Percentiles rank a stretch among this genome's conserved stretches.
Conservation (phyloP, 2,888 invertebrate genomes). For the Coremacera marginata region DNA sequence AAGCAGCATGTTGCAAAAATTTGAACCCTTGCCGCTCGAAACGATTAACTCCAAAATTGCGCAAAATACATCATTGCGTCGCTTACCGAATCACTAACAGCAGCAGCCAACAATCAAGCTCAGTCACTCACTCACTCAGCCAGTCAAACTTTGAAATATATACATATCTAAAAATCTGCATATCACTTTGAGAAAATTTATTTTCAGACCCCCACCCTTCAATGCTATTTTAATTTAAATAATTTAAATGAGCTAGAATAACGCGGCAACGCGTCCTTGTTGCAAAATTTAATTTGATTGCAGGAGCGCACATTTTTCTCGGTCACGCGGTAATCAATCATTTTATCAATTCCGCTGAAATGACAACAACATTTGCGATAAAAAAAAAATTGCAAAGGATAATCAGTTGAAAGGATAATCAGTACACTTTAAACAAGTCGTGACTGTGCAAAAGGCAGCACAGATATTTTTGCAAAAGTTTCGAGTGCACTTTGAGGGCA, state of each 20-base stretch:
- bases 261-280: too few species aligned
- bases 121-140: background rate
- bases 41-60: slow-evolving; percentile 24
- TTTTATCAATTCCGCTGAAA: slow-evolving; percentile 29
- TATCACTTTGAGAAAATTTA: slow-evolving; percentile 20
- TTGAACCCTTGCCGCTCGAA: slow-evolving; percentile 2
- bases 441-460: slow-evolving; percentile 20
- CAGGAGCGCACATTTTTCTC: slow-evolving; percentile 12
- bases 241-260: background rate
- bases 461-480: background rate
- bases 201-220: background rate
- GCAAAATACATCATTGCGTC: slow-evolving; percentile 8
- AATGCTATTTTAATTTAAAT: background rate
- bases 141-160: background rate
- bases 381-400: slow-evolving; percentile 1
- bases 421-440: slow-evolving; percentile 10
- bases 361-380: slow-evolving; percentile 26
- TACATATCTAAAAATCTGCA: slow-evolving; percentile 24
- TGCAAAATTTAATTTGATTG: slow-evolving; percentile 22
- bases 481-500: too few species aligned
- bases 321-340: slow-evolving; percentile 29
- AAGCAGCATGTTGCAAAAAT: slow-evolving; percentile 16
- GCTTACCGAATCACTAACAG: background rate
- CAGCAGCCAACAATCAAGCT: background rate
- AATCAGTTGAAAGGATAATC: slow-evolving; percentile 29